Conservation (phyloP, 2,888 invertebrate species). For the Himalopsyche japonica region DNA sequence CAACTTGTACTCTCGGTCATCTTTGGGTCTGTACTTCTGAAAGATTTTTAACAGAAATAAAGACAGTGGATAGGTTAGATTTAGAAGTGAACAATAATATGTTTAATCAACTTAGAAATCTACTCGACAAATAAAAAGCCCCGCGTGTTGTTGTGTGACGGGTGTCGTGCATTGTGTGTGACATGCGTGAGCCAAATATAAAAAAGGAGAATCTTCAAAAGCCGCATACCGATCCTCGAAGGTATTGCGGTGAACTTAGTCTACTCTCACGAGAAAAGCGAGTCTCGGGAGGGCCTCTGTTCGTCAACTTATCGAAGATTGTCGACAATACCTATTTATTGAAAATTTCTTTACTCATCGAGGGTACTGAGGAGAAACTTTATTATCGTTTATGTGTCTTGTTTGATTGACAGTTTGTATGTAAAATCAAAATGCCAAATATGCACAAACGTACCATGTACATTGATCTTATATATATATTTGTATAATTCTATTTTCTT, state of each 20-base stretch:
- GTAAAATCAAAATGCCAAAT: no score
- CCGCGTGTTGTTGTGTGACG: no score
- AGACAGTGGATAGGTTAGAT: not conserved
- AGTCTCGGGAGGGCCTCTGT: not conserved
- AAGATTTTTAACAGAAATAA: not conserved
- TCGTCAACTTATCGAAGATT: not conserved
- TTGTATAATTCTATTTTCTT: no score
- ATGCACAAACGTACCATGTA: no score
- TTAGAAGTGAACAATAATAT: not conserved
- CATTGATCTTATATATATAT: no score
- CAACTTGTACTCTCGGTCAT: conserved; percentile 69
- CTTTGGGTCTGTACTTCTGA: not conserved
- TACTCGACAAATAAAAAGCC: not conserved
- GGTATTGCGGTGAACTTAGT: not conserved
- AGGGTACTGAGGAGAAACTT: no score
- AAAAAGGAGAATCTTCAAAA: not conserved
- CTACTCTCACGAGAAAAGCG: not conserved
- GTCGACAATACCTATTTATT: not conserved
- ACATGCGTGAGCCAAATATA: not conserved
- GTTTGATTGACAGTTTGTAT: no score
- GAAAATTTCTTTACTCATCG: not conserved
- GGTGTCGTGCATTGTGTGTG: not conserved
- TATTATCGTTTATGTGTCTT: no score
- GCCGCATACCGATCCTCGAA: not conserved
- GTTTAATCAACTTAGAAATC: not conserved